These are phyloP conservation scores for Melanotaenia duboulayi DNA, from an alignment of 2,113 vertebrate genomes.

Conservation along the genomic window DNA sequence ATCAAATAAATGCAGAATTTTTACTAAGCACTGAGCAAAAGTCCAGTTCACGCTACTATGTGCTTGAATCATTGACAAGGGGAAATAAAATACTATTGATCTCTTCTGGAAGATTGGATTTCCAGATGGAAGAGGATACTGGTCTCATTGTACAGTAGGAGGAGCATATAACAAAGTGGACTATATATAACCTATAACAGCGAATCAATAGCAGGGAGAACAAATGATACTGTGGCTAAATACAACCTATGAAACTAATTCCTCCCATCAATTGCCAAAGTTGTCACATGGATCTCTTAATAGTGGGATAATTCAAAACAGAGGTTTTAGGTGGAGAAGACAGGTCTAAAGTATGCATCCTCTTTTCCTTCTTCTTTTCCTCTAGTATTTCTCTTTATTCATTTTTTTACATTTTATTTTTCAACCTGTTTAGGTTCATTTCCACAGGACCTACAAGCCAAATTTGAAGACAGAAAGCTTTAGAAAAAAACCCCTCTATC, in stretches of 20 bases:
- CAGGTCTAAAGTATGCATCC: neutral
- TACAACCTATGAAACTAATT: constrained; percentile 46
- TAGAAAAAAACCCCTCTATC: too few relatives aligned
- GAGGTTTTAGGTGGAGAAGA: neutral
- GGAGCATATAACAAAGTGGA: constrained; percentile 61
- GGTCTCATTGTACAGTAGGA: constrained; percentile 55
- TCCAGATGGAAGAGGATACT: constrained; percentile 56
- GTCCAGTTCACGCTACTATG: constrained; percentile 11
- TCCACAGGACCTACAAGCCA: too few relatives aligned
- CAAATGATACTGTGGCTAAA: constrained; percentile 55
- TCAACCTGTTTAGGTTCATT: too few relatives aligned
- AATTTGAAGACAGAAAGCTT: too few relatives aligned
- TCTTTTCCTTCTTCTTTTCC: neutral
- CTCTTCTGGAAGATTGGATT: constrained; percentile 57
- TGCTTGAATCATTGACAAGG: constrained; percentile 53
- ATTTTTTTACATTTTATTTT: too few relatives aligned
- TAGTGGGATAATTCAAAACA: constrained; percentile 9
- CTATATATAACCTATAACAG: constrained; percentile 65
- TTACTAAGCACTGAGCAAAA: constrained; percentile 11
- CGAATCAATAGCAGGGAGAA: constrained; percentile 60
- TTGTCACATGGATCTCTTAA: constrained; percentile 50
- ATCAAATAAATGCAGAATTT: constrained; percentile 30
- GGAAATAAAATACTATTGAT: constrained; percentile 71
- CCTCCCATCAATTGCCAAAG: constrained; percentile 33
- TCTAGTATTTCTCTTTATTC: neutral